Evolutionary conservation across 2,888 invertebrate species (phyloP).

Genomic region (Peribatodes rhomboidaria): DNA sequence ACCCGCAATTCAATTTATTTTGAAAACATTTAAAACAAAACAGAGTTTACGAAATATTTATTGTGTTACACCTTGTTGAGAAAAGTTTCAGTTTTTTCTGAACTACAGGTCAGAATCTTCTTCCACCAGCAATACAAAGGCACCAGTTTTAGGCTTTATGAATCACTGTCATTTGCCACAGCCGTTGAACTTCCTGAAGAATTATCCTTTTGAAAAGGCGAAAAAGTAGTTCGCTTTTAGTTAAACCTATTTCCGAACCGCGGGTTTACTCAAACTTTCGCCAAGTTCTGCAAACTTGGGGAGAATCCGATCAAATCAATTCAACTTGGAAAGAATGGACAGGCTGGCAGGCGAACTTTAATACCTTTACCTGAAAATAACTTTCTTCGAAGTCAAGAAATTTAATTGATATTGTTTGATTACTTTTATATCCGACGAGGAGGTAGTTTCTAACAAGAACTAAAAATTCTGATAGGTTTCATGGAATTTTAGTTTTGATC

Average conservation of each 20-base stretch:
- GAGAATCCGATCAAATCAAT: conserved; percentile 79
- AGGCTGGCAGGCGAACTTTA: conserved; percentile 67
- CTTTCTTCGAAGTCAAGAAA: conserved; percentile 50
- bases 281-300: conserved; percentile 67
- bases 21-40: conserved; percentile 24
- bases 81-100: too few relatives aligned
- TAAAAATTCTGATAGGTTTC: too few relatives aligned
- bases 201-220: conserved; percentile 67
- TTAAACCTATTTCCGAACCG: conserved; percentile 75
- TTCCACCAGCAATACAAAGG: neutral
- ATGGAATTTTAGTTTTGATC: too few relatives aligned
- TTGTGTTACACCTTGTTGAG: too few relatives aligned
- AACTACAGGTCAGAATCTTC: neutral
- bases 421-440: conserved; percentile 29
- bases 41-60: neutral
- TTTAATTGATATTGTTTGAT: conserved; percentile 60
- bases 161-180: conserved; percentile 75
- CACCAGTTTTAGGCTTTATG: conserved; percentile 57
- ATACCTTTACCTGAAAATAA: conserved; percentile 60
- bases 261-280: conserved; percentile 72
- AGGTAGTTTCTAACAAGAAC: neutral
- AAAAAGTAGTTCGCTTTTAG: conserved; percentile 70
- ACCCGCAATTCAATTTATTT: conserved; percentile 30
- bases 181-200: conserved; percentile 67
- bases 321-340: conserved; percentile 75